A percentile compares a stretch with the other conserved stretches of the same genome.
Conservation (phyloP, 2,888 invertebrate species). For the Conops quadrifasciatus region DNA sequence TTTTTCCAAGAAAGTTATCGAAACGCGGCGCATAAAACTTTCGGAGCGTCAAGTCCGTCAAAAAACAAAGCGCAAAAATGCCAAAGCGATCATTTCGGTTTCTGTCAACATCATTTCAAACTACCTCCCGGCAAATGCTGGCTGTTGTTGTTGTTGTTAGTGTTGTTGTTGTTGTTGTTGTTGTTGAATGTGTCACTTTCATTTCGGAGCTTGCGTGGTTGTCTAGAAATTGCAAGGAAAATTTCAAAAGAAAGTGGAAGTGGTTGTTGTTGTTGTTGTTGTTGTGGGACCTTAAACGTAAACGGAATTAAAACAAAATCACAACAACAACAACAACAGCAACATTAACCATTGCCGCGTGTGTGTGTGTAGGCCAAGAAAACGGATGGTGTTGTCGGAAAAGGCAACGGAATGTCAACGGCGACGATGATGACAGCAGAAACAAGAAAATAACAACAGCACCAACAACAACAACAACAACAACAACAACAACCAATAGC, state of each 20-base stretch:
- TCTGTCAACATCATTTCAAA: constrained; percentile 31
- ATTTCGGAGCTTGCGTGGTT: constrained; percentile 43
- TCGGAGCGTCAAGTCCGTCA: no score
- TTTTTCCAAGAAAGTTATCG: constrained; percentile 2
- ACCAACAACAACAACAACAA: constrained; percentile 8
- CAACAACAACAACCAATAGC: constrained; percentile 35
- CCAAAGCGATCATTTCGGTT: constrained; percentile 15
- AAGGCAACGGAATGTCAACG: constrained; percentile 58
- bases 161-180: constrained; percentile 31
- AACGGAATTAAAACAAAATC: constrained; percentile 13
- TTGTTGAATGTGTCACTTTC: constrained; percentile 49
- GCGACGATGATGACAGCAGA: constrained; percentile 41
- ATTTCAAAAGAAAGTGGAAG: constrained; percentile 56
- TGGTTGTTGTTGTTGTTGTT: no score
- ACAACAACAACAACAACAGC: not conserved
- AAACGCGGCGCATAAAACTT: constrained; percentile 20
- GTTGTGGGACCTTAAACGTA: constrained; percentile 33
- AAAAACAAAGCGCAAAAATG: constrained; percentile 19
- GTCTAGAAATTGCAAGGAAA: constrained; percentile 21
- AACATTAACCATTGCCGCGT: constrained; percentile 22
- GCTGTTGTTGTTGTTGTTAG: constrained; percentile 4
- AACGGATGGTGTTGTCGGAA: constrained; percentile 50
- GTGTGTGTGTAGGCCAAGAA: constrained; percentile 31
- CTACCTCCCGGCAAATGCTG: constrained; percentile 20
- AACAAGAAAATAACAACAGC: constrained; percentile 33